phyloP scores from a whole-genome alignment of 2,113 vertebrate genomes.

The Pipra filicauda region DNA sequence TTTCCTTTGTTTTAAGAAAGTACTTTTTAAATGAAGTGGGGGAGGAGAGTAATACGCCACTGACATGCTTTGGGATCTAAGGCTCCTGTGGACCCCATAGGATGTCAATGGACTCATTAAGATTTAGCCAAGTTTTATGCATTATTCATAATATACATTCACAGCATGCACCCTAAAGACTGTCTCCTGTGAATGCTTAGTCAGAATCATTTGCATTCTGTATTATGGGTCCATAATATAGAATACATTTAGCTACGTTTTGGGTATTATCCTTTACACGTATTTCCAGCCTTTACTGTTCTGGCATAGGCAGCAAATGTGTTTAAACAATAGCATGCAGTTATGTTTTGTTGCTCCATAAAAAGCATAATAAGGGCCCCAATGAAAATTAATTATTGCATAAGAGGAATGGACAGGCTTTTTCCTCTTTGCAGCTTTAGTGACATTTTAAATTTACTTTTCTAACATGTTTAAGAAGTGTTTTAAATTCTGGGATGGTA shows the following conservation, averaged over 20 bases:
- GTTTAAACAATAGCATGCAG: constrained; percentile 72
- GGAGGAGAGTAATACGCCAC: constrained; percentile 36
- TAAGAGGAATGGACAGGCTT: constrained; percentile 59
- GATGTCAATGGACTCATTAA: constrained; percentile 81
- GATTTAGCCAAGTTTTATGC: constrained; percentile 78
- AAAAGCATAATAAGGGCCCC: constrained; percentile 69
- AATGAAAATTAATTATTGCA: constrained; percentile 71
- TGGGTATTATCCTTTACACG: constrained; percentile 72
- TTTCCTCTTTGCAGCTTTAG: constrained; percentile 29
- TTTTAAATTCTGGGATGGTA: constrained; percentile 43
- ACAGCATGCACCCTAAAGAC: constrained; percentile 74
- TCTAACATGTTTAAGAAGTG: constrained; percentile 38
- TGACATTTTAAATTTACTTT: constrained; percentile 64
- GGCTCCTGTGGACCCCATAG: constrained; percentile 73
- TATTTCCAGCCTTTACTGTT: constrained; percentile 65
- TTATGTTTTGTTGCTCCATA: constrained; percentile 67
- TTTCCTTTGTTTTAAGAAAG: constrained; percentile 68
- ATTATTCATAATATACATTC: constrained; percentile 83
- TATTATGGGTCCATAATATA: constrained; percentile 77
- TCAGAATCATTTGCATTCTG: constrained; percentile 78
- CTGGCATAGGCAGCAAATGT: constrained; percentile 59
- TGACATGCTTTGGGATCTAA: constrained; percentile 71
- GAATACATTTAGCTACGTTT: constrained; percentile 74
- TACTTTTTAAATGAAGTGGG: constrained; percentile 49
- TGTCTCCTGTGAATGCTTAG: constrained; percentile 78